phyloP scores from a whole-genome alignment of 2,797 vertebrate genomes.

The Thripadectes ignobilis region DNA sequence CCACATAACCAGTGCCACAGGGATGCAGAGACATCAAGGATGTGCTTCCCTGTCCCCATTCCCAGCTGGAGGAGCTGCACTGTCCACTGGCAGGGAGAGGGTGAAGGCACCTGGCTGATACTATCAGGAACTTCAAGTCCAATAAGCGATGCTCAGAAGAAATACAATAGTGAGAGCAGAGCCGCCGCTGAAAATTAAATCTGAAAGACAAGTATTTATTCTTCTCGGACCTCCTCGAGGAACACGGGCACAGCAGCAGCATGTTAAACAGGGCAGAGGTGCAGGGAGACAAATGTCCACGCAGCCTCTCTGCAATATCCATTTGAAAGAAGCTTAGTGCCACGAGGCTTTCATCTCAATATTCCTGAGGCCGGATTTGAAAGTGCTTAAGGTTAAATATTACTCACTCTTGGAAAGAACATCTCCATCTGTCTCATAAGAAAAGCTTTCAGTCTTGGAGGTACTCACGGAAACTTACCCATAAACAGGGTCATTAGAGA shows the following conservation, averaged over 20 bases:
- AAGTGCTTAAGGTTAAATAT: constrained; percentile 71
- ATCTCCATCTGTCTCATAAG: constrained; percentile 54
- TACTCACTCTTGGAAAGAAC: constrained; percentile 67
- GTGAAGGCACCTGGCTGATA: background rate
- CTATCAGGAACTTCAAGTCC: constrained; percentile 26
- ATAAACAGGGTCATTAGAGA: background rate
- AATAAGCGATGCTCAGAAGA: constrained; percentile 28
- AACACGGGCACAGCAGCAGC: constrained; percentile 2
- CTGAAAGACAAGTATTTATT: constrained; percentile 59
- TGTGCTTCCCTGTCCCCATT: fast-evolving
- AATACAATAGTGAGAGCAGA: constrained; percentile 9
- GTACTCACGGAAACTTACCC: constrained; percentile 40
- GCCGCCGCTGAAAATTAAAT: constrained; percentile 18
- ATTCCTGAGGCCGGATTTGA: constrained; percentile 67
- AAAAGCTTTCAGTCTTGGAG: constrained; percentile 49
- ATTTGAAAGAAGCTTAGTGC: constrained; percentile 64
- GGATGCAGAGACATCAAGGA: fast-evolving
- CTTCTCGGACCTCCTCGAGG: constrained; percentile 43
- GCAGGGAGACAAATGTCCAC: constrained; percentile 50
- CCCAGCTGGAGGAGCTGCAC: background rate
- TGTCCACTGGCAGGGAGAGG: background rate
- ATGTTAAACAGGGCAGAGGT: constrained; percentile 54
- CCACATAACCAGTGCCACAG: fast-evolving
- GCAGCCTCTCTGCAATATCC: constrained; percentile 55
- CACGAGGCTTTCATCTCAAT: constrained; percentile 67